Evolutionary conservation across 2,797 vertebrate genomes (phyloP), one percentile per base, ranked within the genome.

Genomic region (Setipinna tenuifilis): DNA sequence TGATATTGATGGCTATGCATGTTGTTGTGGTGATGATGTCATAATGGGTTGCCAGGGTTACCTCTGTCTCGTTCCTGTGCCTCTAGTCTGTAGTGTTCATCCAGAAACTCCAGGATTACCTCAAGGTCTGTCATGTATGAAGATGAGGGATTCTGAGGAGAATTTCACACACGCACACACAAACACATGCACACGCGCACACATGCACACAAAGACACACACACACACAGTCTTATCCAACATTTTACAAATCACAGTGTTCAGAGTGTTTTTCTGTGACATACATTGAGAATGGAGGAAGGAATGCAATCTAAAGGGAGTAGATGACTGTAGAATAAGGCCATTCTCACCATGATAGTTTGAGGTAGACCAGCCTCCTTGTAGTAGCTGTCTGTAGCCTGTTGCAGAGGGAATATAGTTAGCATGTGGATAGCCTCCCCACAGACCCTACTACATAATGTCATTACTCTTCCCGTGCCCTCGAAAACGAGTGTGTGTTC

Each of bases 41-140:
- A 9, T 61, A 14, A 41, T 0, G 62, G 23, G 48, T n/a, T 71
- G 23, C 28, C 44, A 14, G 35, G 6, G 35, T 78, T 78, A 59
- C 7, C 4, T 57, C 85, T 84, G 7, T 2, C 68, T 87, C 87
- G 89, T 71, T 90, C 91, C 88, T 83, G 87, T 12, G 83, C 25
- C 85, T 89, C 93, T 65, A 95, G 93, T 81, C 92, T 93, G 92
- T 95, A 94, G 89, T 95, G 95, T 85, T 96, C 96, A 90, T 95
- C 95, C 0, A 96, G 90, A 87, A 96, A 96, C 85, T 96, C 96
- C 88, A 96, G 88, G 86, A 96, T 96, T 86, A 96, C 95, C 89
- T 96, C 95, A 91, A 96, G 89, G 84, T 96, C 96, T 11, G 94
- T 92, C 83, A 95, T 94, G 86, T 89, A 88, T 4, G 94, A 93